phyloP scores from a whole-genome alignment of 2,888 invertebrate species.

The Philereme vetulata region DNA sequence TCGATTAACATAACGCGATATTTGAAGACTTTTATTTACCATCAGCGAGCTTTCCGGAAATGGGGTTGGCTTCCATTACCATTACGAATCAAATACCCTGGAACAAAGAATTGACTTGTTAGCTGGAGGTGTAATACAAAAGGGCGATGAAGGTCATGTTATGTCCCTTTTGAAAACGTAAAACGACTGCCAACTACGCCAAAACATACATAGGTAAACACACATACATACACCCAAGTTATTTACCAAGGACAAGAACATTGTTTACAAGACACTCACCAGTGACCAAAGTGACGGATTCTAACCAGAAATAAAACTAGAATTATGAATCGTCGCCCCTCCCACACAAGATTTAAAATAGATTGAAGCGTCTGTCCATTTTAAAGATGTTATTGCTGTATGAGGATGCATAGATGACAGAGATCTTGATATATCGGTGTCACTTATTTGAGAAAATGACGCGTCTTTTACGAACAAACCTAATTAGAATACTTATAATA shows the following conservation, averaged over 20 bases:
- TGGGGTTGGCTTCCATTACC: constrained; percentile 79
- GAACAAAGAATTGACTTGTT: constrained; percentile 46
- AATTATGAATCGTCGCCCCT: constrained; percentile 54
- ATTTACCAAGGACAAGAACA: constrained; percentile 37
- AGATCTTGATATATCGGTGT: constrained; percentile 44
- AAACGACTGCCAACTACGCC: constrained; percentile 46
- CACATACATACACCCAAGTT: constrained; percentile 29
- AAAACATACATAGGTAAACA: constrained; percentile 14
- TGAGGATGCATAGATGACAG: constrained; percentile 24
- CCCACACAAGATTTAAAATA: constrained; percentile 66
- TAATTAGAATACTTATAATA: constrained; percentile 52
- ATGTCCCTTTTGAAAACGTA: constrained; percentile 7
- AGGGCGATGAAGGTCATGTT: constrained; percentile 3
- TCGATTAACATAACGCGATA: not conserved
- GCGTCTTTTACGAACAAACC: constrained; percentile 34
- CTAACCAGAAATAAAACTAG: constrained; percentile 52
- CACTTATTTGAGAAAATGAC: constrained; percentile 40
- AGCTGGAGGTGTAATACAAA: constrained; percentile 11
- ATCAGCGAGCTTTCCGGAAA: constrained; percentile 69
- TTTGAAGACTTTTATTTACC: constrained; percentile 54
- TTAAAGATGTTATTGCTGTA: constrained; percentile 19
- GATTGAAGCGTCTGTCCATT: constrained; percentile 35
- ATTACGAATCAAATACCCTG: constrained; percentile 63
- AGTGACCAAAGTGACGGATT: constrained; percentile 61
- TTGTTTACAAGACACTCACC: constrained; percentile 45